phyloP scores from a whole-genome alignment of 2,113 vertebrate species.

The Antigone vipio region DNA sequence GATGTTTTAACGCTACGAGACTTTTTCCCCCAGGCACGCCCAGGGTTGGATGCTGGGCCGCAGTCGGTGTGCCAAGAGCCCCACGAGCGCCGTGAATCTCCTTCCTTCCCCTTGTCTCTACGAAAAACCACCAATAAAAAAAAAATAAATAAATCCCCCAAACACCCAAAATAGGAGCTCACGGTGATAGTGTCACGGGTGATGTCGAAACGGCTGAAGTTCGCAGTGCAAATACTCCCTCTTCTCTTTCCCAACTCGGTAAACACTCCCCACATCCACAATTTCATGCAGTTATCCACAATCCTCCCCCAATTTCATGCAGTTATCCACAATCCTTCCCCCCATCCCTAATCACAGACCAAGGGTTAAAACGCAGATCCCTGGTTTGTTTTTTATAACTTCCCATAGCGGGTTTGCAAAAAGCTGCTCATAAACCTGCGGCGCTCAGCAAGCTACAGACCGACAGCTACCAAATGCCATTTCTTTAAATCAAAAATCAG shows the following conservation, averaged over 20 bases:
- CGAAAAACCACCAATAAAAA: background rate
- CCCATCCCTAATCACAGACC: background rate
- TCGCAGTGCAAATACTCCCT: slow-evolving; percentile 13
- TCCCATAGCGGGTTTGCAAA: background rate
- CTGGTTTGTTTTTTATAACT: background rate
- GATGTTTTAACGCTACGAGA: fast-evolving
- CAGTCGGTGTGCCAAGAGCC: background rate
- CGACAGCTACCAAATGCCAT: background rate
- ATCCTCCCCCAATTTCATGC: no score
- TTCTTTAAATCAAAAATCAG: background rate
- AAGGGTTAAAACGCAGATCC: background rate
- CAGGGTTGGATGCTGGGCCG: background rate
- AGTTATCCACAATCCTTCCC: no score
- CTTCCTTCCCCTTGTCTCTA: background rate
- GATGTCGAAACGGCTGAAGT: slow-evolving; percentile 3
- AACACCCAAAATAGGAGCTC: background rate
- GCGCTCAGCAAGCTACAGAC: background rate
- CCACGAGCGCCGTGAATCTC: background rate
- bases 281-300: background rate
- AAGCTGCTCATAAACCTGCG: background rate
- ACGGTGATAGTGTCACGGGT: background rate
- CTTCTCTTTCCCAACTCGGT: slow-evolving; percentile 27
- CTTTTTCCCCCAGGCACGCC: background rate
- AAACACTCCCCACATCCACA: background rate
- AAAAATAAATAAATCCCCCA: background rate